A percentile compares a stretch with the other conserved stretches of the same genome.
phyloP scores from a whole-genome alignment of 53 echinoderm and acorn worm genomes.

The Echinarachnius parma region DNA sequence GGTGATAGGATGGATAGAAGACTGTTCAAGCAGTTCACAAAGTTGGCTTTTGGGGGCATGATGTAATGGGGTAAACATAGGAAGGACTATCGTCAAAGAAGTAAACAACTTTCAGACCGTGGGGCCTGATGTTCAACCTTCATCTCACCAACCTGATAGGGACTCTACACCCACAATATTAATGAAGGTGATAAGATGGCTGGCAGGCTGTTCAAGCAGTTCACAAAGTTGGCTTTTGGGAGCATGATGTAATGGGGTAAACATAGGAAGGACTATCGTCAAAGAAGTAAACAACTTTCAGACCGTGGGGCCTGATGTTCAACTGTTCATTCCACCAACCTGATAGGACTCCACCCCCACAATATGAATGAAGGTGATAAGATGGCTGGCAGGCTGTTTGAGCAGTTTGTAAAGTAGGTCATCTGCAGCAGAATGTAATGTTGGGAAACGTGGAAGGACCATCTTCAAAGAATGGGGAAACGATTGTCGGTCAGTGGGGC shows the following conservation, averaged over 20 bases:
- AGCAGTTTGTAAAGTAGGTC: slow-evolving; percentile 38
- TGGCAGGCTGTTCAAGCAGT: too few relatives aligned
- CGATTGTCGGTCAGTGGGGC: too few relatives aligned
- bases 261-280: too few relatives aligned
- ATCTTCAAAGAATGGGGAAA: too few relatives aligned
- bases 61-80: background rate
- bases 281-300: slow-evolving; percentile 78
- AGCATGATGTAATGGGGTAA: too few relatives aligned
- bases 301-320: slow-evolving; percentile 70
- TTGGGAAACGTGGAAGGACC: background rate
- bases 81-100: too few relatives aligned
- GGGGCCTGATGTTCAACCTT: too few relatives aligned
- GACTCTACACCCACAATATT: too few relatives aligned
- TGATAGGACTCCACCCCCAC: slow-evolving; percentile 47
- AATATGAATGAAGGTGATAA: slow-evolving; percentile 29
- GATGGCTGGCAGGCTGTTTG: slow-evolving; percentile 5
- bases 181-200: too few relatives aligned
- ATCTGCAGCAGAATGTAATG: slow-evolving; percentile 33
- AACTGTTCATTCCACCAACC: slow-evolving; percentile 79
- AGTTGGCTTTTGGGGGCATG: slow-evolving; percentile 44
- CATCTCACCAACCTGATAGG: too few relatives aligned
- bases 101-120: too few relatives aligned
- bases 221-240: too few relatives aligned
- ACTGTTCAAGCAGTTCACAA: slow-evolving; percentile 31
- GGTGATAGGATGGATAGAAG: background rate